A percentile compares a stretch with the other conserved stretches of the same genome.
These are phyloP conservation scores for Carollia perspicillata DNA, from an alignment of 2,113 vertebrate species.

Conservation along the genomic window DNA sequence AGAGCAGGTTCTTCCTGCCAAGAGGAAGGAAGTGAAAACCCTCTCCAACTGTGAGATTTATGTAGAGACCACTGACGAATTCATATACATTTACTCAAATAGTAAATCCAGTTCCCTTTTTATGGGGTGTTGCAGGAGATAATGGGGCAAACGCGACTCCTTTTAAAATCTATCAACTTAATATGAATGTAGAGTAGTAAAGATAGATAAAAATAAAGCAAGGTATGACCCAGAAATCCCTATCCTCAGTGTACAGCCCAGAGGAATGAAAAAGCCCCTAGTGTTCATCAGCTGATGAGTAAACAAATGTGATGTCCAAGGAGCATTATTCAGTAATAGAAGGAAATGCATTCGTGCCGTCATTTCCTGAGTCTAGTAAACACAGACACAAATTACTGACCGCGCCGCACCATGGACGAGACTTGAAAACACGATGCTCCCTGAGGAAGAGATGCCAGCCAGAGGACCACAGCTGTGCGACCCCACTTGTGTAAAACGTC, in stretches of 20 bases:
- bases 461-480: neutral
- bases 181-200: neutral
- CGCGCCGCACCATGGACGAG: neutral
- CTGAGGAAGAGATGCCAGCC: neutral
- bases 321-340: neutral
- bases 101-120: neutral
- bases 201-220: neutral
- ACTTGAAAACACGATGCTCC: neutral
- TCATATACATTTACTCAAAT: neutral
- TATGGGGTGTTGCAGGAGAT: neutral
- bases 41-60: neutral
- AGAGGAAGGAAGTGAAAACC: conserved; percentile 11
- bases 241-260: neutral
- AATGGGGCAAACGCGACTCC: neutral
- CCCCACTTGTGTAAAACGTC: neutral
- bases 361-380: neutral
- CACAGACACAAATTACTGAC: neutral
- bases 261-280: neutral
- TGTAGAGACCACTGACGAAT: neutral
- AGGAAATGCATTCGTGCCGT: neutral
- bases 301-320: neutral
- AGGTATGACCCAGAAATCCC: neutral
- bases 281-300: neutral
- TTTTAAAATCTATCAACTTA: neutral
- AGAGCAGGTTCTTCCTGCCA: conserved; percentile 7